A percentile compares a stretch with the other conserved stretches of the same genome.
Evolutionary conservation across 1,140 invertebrate genomes (phyloP).

Genomic region (Sycophaga agraensis): DNA sequence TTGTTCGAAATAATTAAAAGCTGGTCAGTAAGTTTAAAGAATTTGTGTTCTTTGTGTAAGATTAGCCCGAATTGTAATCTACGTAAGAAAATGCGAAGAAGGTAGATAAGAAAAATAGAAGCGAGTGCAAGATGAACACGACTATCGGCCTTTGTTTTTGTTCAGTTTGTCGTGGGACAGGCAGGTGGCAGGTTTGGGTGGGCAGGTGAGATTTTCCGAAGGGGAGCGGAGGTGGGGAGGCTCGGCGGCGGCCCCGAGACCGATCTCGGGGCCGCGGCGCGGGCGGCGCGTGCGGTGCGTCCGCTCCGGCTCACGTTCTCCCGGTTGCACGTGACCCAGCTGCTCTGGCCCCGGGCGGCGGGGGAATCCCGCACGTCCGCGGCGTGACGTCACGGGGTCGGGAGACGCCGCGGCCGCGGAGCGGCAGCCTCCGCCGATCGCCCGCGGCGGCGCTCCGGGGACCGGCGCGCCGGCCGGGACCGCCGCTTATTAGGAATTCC

Average conservation of each 20-base stretch:
- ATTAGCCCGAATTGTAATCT: too few relatives aligned
- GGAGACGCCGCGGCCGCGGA: not conserved
- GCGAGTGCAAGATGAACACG: too few relatives aligned
- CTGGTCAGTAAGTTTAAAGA: too few relatives aligned
- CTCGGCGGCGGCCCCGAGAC: conserved; percentile 23
- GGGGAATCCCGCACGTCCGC: conserved; percentile 42
- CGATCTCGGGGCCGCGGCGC: conserved; percentile 15
- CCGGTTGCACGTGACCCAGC: conserved; percentile 51
- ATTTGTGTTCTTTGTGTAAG: too few relatives aligned
- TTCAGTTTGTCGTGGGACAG: too few relatives aligned
- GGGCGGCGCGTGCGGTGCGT: too few relatives aligned
- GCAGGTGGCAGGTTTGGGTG: too few relatives aligned
- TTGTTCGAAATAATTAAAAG: too few relatives aligned
- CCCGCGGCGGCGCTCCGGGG: not conserved
- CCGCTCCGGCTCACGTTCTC: conserved; percentile 39
- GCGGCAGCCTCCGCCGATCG: not conserved
- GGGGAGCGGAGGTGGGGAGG: not conserved
- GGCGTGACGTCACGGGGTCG: conserved; percentile 44
- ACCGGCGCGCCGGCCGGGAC: not conserved
- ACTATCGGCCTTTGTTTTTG: too few relatives aligned
- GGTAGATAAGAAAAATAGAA: too few relatives aligned
- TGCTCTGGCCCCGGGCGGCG: conserved; percentile 32
- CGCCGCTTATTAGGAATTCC: conserved; percentile 50
- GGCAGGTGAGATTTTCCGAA: too few relatives aligned
- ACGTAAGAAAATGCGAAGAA: too few relatives aligned